A percentile compares a stretch with the other conserved stretches of the same genome.
Conservation (phyloP, 1,140 invertebrate genomes). For the Neoseiulus cucumeris region DNA sequence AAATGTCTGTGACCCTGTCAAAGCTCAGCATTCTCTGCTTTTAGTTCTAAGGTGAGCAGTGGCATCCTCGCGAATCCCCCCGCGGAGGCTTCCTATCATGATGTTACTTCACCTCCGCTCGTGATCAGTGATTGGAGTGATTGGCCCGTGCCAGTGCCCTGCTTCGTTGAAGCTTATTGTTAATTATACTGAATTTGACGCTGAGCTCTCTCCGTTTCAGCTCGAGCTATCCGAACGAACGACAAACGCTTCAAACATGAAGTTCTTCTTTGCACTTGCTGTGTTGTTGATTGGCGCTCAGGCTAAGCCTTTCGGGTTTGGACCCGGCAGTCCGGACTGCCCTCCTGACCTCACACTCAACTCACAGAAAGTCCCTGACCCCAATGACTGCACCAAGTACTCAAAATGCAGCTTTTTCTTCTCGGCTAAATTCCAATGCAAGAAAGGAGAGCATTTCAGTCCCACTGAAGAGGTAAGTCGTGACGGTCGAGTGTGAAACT, state of each 20-base stretch:
- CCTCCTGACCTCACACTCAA: background rate
- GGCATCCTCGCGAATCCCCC: too few species aligned
- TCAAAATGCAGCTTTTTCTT: slow-evolving; percentile 4
- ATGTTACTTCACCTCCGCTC: too few species aligned
- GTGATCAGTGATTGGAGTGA: too few species aligned
- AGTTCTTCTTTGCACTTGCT: background rate
- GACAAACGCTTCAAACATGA: background rate
- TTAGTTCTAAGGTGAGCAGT: too few species aligned
- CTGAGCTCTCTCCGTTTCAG: background rate
- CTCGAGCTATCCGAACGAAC: background rate
- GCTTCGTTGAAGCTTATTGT: too few species aligned
- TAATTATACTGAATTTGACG: too few species aligned
- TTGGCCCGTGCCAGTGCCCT: too few species aligned
- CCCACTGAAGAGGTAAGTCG: background rate
- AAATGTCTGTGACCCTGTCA: too few species aligned
- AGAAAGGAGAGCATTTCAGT: background rate
- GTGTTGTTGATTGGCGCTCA: background rate
- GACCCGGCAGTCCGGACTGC: background rate
- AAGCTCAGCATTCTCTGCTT: too few species aligned
- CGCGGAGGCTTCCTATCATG: too few species aligned
- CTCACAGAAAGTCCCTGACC: background rate
- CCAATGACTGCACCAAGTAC: slow-evolving; percentile 7
- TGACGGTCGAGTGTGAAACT: too few species aligned
- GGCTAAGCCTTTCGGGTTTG: slow-evolving; percentile 3
- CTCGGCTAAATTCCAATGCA: background rate